Base-by-base conservation (phyloP, 2,797 vertebrate species). In the Pseudochirops corinnae region DNA sequence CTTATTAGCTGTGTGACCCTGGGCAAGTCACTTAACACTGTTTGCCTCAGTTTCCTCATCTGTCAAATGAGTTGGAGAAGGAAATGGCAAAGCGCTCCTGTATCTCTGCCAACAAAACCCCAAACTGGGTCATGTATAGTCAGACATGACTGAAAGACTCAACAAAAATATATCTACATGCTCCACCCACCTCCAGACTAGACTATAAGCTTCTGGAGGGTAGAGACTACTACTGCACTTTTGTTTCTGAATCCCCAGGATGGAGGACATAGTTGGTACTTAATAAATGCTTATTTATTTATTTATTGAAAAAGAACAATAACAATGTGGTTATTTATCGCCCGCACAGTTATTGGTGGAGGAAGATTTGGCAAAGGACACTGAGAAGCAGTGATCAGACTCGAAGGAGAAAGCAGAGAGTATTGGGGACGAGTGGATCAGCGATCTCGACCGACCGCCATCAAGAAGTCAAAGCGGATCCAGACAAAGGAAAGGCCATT, bases 371-470 rank as follows among this genome's bases (percentile, higher is more conserved):
- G 31, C 13, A 12, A 33, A 62, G 11, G 12, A 62, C 14, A 7
- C 67, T 9, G 18, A 39, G n/a, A 39, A 67, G 31, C 29, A 33
- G 33, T 21, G 67, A 21, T 7, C n/a, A 74, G n/a, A 74, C n/a
- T 21, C 14, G 18, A 0, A 33, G 14, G n/a, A 39, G 67, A 74
- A 74, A 74, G n/a, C n/a, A 39, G 67, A 39, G 33, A 18, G 6
- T 6, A 39, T n/a, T 33, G 33, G n/a, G 62, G n/a, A 18, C 0
- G 6, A 39, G 5, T 21, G 6, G 5, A 7, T 13, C 16, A 21
- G 12, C 5, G 7, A 16, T 7, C n/a, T 74, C 16, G 18, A 39
- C 33, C 16, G 18, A 39, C 33, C 5, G 13, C 12, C 60, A 33
- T 4, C 11, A 31, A 62, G 31, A n/a, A 16, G 33, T 67, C 60